These are phyloP conservation scores for Eubucco bourcierii DNA, from an alignment of 2,113 vertebrate species.

Conservation along the genomic window DNA sequence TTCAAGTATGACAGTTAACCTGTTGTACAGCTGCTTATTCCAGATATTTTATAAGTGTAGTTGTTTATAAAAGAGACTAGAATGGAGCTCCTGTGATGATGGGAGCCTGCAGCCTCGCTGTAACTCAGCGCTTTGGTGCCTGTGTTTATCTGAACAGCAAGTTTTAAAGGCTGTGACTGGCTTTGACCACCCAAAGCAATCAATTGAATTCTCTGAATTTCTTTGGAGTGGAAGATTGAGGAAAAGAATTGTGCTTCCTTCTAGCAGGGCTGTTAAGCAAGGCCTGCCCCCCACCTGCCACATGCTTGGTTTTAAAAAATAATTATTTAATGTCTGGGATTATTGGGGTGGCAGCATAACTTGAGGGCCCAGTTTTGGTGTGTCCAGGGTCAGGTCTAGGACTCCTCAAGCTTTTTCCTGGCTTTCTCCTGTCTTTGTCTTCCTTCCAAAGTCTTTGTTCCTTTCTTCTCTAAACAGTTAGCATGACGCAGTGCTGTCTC, in stretches of 20 bases:
- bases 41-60: conserved; percentile 19
- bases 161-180: neutral
- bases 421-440: conserved; percentile 5
- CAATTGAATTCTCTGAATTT: too few species aligned
- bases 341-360: too few species aligned
- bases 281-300: too few species aligned
- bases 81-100: neutral
- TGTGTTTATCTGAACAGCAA: neutral
- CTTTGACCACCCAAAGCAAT: too few species aligned
- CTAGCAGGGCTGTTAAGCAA: too few species aligned
- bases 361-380: neutral
- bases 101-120: neutral
- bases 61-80: conserved; percentile 10
- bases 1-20: conserved; percentile 42
- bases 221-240: too few species aligned
- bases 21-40: conserved; percentile 62
- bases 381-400: neutral
- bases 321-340: too few species aligned
- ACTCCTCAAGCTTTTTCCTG: neutral
- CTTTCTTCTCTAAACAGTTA: neutral
- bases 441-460: neutral
- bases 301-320: too few species aligned
- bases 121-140: neutral
- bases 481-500: neutral
- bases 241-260: too few species aligned